These are phyloP conservation scores for Hippocampus zosterae DNA, from an alignment of 2,113 vertebrate species.

Conservation along the genomic window DNA sequence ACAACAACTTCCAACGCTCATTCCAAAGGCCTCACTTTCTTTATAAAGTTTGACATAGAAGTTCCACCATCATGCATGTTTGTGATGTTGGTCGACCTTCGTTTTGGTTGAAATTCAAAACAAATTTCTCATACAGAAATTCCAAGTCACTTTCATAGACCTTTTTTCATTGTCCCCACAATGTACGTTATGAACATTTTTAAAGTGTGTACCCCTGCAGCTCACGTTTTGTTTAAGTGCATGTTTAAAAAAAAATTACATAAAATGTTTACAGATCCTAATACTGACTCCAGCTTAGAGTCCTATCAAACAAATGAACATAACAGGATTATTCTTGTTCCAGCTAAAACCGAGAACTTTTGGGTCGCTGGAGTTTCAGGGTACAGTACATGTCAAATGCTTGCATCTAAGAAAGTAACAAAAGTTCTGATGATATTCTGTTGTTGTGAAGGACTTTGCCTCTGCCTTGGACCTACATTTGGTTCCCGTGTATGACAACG, in stretches of 20 bases:
- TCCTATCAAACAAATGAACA: no score
- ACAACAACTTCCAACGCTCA: background rate
- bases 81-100: background rate
- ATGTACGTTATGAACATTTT: background rate
- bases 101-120: background rate
- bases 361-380: no score
- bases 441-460: background rate
- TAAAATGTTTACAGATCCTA: no score
- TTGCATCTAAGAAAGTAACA: background rate
- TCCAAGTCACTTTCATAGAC: background rate
- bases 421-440: background rate
- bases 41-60: background rate
- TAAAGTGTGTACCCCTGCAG: background rate
- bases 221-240: background rate
- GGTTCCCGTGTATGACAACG: conserved; percentile 14
- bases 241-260: no score
- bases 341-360: no score
- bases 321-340: no score
- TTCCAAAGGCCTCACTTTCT: background rate
- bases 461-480: conserved; percentile 19
- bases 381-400: background rate
- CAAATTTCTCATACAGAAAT: background rate
- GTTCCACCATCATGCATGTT: background rate
- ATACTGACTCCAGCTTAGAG: no score
- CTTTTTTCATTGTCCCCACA: background rate